phyloP scores from a whole-genome alignment of 2,113 vertebrate genomes.

The Stomatorhinus ivindoensis region DNA sequence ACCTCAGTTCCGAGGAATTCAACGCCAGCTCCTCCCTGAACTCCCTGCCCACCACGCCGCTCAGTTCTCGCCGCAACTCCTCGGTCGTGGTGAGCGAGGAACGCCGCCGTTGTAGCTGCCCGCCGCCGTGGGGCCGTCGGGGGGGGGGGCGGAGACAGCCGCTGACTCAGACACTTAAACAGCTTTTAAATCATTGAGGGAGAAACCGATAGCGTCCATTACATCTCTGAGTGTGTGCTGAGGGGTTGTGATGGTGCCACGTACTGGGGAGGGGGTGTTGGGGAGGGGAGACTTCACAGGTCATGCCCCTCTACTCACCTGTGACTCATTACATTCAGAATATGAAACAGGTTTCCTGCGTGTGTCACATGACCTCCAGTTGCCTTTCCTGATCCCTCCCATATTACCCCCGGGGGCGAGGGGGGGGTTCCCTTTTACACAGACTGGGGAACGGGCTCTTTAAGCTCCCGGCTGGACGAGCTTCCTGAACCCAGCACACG shows the following conservation, averaged over 20 bases:
- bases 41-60: conserved; percentile 85
- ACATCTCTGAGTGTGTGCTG: neutral
- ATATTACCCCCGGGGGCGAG: too few relatives aligned
- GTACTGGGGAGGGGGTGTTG: neutral
- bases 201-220: neutral
- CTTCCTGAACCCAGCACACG: neutral
- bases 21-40: conserved; percentile 91
- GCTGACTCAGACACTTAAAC: neutral
- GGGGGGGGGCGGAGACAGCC: neutral
- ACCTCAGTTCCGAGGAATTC: conserved; percentile 95
- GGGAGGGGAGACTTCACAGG: neutral
- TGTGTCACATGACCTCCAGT: neutral
- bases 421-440: neutral
- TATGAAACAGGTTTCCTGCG: neutral
- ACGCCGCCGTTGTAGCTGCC: neutral
- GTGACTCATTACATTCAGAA: neutral
- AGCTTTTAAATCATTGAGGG: neutral
- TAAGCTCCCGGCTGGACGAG: neutral
- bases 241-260: neutral
- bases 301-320: neutral
- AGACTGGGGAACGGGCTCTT: neutral
- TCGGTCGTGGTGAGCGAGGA: conserved; percentile 74
- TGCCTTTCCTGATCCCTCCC: neutral
- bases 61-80: conserved; percentile 82
- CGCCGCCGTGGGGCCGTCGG: neutral